phyloP scores from a whole-genome alignment of 2,113 vertebrate species.

The Hirundichthys speculiger region DNA sequence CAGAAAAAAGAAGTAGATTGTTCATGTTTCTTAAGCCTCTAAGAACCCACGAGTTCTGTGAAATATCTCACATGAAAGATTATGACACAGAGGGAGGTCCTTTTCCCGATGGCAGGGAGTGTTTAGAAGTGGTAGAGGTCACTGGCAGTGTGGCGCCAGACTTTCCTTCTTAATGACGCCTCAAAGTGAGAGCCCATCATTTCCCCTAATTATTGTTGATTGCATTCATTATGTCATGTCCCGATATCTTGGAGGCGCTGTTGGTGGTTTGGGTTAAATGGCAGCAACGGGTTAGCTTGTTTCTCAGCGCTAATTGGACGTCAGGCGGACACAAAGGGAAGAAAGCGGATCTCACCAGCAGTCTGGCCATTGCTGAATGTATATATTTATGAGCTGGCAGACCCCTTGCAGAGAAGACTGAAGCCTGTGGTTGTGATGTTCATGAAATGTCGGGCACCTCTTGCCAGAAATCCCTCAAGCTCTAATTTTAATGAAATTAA shows the following conservation, averaged over 20 bases:
- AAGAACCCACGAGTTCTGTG: constrained; percentile 29
- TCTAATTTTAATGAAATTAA: constrained; percentile 75
- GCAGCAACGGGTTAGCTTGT: constrained; percentile 61
- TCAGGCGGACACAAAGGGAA: constrained; percentile 52
- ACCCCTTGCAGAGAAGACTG: constrained; percentile 47
- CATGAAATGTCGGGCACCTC: constrained; percentile 55
- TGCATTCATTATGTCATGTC: constrained; percentile 79
- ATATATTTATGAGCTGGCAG: constrained; percentile 73
- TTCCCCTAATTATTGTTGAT: constrained; percentile 83
- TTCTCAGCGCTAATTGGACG: constrained; percentile 79
- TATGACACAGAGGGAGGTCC: constrained; percentile 33
- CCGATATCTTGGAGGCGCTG: constrained; percentile 63
- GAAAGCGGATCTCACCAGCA: constrained; percentile 56
- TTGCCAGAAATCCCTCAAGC: constrained; percentile 58
- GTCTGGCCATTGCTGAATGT: constrained; percentile 66
- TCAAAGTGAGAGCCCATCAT: constrained; percentile 76
- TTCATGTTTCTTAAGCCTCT: constrained; percentile 12
- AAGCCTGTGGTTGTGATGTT: constrained; percentile 50
- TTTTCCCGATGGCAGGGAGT: constrained; percentile 63
- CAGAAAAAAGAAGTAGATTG: constrained; percentile 9
- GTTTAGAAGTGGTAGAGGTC: constrained; percentile 72
- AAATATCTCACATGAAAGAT: constrained; percentile 65
- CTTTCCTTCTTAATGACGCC: constrained; percentile 71
- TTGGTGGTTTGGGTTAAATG: constrained; percentile 71
- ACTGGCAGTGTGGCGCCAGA: constrained; percentile 57